Percentiles rank a stretch among this genome's conserved stretches.
phyloP scores from a whole-genome alignment of 2,797 vertebrate genomes.

The Squalus acanthias region DNA sequence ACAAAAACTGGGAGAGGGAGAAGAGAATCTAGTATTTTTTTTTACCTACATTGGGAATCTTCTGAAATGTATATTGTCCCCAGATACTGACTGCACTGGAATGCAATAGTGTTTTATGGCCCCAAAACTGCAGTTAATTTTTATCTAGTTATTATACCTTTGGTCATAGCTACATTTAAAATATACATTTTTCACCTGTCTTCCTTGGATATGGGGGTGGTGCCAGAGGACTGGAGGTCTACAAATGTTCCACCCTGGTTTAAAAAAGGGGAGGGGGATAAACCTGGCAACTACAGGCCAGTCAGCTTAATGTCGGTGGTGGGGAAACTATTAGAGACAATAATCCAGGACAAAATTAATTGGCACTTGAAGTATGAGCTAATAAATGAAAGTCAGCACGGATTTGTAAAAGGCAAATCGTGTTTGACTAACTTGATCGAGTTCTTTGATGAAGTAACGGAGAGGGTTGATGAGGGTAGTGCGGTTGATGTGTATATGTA shows the following conservation, averaged over 20 bases:
- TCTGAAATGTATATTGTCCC: not conserved
- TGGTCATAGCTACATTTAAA: too few species aligned
- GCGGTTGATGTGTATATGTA: not conserved
- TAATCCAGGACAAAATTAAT: not conserved
- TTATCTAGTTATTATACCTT: too few species aligned
- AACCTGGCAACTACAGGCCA: not conserved
- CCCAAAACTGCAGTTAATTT: too few species aligned
- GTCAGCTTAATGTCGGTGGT: not conserved
- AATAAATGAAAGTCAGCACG: not conserved
- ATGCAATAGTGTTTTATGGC: not conserved
- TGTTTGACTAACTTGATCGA: not conserved
- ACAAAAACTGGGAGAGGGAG: not conserved
- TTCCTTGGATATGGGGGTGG: too few species aligned
- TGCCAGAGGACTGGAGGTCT: too few species aligned
- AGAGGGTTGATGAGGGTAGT: not conserved
- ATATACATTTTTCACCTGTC: too few species aligned
- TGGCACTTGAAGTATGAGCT: not conserved
- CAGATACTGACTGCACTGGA: not conserved
- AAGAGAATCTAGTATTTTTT: too few species aligned
- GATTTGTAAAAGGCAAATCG: too few species aligned
- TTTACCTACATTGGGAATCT: not conserved
- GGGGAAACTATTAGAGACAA: not conserved
- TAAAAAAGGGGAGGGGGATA: not conserved
- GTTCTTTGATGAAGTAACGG: not conserved
- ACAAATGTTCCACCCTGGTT: not conserved